phyloP scores from a whole-genome alignment of 2,888 invertebrate genomes.

The Diarsia rubi region DNA sequence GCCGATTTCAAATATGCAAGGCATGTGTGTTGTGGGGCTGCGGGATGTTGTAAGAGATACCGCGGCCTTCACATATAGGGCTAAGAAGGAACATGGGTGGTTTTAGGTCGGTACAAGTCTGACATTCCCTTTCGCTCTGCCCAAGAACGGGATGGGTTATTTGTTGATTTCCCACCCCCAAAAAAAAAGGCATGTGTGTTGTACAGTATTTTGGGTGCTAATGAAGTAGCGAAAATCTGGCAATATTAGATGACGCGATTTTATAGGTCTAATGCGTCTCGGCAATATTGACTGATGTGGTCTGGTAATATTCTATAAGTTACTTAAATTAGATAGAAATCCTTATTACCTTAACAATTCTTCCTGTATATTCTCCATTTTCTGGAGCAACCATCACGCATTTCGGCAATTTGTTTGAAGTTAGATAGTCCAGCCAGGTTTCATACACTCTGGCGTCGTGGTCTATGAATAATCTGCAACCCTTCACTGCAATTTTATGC shows the following conservation, averaged over 20 bases:
- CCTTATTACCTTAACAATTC: slow-evolving; percentile 36
- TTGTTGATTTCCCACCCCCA: no score
- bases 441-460: slow-evolving; percentile 71
- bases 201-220: background rate
- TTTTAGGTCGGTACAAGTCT: no score
- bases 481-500: slow-evolving; percentile 59
- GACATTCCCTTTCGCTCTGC: no score
- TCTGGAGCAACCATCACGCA: slow-evolving; percentile 71
- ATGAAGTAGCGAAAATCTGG: background rate
- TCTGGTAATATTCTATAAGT: background rate
- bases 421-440: slow-evolving; percentile 65
- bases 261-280: no score
- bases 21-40: background rate
- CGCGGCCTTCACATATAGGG: no score
- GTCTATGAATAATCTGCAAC: slow-evolving; percentile 69
- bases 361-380: slow-evolving; percentile 68
- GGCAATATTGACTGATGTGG: background rate
- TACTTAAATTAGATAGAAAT: background rate
- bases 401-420: slow-evolving; percentile 66
- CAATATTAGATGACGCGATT: background rate
- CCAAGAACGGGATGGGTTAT: no score
- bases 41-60: no score
- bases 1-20: background rate
- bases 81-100: no score
- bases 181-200: background rate